phyloP scores from a whole-genome alignment of 2,888 invertebrate genomes.

The Yponomeuta cagnagella region DNA sequence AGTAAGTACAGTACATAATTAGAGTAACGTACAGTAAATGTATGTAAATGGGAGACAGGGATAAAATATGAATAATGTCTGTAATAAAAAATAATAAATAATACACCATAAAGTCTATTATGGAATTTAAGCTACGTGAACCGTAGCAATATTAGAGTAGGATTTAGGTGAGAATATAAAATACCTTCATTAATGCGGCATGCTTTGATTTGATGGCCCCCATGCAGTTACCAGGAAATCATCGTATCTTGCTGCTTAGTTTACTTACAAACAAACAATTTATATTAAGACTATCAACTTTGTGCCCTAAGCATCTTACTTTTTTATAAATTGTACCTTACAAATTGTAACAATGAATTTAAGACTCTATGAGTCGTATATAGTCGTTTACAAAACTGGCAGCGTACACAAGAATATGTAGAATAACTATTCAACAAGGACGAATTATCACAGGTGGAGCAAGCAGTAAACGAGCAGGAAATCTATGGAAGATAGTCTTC shows the following conservation, averaged over 20 bases:
- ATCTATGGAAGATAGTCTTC: constrained; percentile 39
- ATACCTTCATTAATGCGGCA: constrained; percentile 56
- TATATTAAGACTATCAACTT: neutral
- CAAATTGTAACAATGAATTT: constrained; percentile 28
- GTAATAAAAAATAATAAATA: too few species aligned
- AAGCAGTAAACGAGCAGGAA: constrained; percentile 71
- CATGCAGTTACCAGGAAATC: constrained; percentile 49
- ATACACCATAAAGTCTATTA: too few species aligned
- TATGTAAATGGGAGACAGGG: too few species aligned
- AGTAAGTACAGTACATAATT: too few species aligned
- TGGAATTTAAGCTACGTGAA: too few species aligned
- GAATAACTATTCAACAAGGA: constrained; percentile 39
- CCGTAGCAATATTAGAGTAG: neutral
- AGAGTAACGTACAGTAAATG: too few species aligned
- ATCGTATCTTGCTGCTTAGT: neutral
- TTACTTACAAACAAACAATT: neutral
- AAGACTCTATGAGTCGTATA: constrained; percentile 45
- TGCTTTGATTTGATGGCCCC: constrained; percentile 68
- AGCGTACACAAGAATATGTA: constrained; percentile 45
- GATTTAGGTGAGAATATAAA: constrained; percentile 19
- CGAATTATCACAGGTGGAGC: constrained; percentile 68
- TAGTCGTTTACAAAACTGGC: constrained; percentile 37
- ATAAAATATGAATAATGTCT: too few species aligned
- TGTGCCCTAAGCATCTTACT: neutral
- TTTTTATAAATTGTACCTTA: constrained; percentile 1